These are phyloP conservation scores for Coelinius sp. DNA, from an alignment of 2,888 invertebrate genomes.

Conservation along the genomic window DNA sequence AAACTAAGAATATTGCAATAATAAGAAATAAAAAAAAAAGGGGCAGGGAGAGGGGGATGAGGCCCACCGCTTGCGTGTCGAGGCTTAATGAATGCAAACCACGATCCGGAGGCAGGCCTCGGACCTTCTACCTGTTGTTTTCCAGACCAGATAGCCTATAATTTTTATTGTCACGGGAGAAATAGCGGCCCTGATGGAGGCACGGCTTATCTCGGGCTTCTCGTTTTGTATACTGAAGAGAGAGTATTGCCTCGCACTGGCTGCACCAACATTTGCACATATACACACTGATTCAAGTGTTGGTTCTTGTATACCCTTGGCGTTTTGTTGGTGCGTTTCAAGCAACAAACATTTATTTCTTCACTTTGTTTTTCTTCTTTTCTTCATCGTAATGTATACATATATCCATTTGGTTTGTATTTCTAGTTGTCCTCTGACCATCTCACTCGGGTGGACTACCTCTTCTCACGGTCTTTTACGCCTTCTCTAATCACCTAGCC, in stretches of 20 bases:
- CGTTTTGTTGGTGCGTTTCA: constrained; percentile 66
- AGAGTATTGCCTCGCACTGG: no score
- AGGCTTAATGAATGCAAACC: constrained; percentile 76
- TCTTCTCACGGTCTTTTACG: constrained; percentile 31
- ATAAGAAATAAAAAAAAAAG: constrained; percentile 30
- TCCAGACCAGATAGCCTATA: constrained; percentile 76
- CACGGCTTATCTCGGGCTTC: constrained; percentile 63
- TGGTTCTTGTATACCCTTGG: constrained; percentile 59
- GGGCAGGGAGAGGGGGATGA: constrained; percentile 35
- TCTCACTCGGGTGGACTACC: background rate
- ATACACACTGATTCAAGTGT: constrained; percentile 5
- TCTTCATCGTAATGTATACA: constrained; percentile 6
- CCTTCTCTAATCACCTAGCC: constrained; percentile 40
- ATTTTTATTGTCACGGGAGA: constrained; percentile 77
- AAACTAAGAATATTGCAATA: constrained; percentile 23
- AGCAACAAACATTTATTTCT: constrained; percentile 41
- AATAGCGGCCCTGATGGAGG: constrained; percentile 74
- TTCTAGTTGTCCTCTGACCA: background rate
- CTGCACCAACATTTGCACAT: background rate
- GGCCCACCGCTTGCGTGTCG: constrained; percentile 71
- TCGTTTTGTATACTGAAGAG: constrained; percentile 27
- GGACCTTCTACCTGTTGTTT: constrained; percentile 73
- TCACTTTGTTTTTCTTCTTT: constrained; percentile 7
- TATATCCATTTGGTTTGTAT: constrained; percentile 5
- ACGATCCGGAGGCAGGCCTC: constrained; percentile 71